Base-by-base conservation (phyloP, 2,888 invertebrate genomes). In the Branchipolynoe longqiensis region DNA sequence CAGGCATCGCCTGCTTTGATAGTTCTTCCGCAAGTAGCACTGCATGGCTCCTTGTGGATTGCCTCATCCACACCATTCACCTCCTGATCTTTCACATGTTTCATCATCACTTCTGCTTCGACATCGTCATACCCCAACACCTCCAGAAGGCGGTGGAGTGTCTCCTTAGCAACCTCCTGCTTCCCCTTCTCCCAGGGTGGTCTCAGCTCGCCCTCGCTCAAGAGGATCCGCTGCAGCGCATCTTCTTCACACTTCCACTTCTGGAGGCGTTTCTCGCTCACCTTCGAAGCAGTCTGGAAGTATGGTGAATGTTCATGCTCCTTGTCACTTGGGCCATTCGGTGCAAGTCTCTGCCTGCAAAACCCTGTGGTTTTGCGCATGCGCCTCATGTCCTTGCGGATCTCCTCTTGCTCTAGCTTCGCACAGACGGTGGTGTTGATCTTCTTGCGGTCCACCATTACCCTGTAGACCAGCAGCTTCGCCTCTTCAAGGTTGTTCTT, bases 131-230 rank as follows among this genome's bases (percentile, higher is more conserved):
- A 82, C 2, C 82, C 82, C 14, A 82, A 31, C 36, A 82, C 6
- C 31, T 54, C 58, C 1, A 82, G 38, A 22, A 82, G 82, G 14
- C 58, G 82, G 1, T 22, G 31, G 4, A 82, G 33, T 1, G 82
- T 82, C 58, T 82, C 82, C 25, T 36, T 38, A 33, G 82, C 82
- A 36, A 58, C 28, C 58, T 36, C 56, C 33, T 28, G n/a, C 1
- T 56, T 36, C 8, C 36, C 58, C n/a, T 82, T 82, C 58, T 82
- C 56, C 82, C 82, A 82, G 56, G 82, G 82, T 12, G 82, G 82
- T 31, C 82, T 12, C 31, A 82, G 82, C 22, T 82, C 82, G 18
- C 58, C 82, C 12, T 54, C 82, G 31, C n/a, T 31, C 3, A 82
- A 14, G 3, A 56, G 41, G 31, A 58, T 82, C 33, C 82, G n/a